Evolutionary conservation across 1,140 invertebrate species (phyloP), one percentile per base, ranked within the genome.

Genomic region (Drosophila mayri): DNA sequence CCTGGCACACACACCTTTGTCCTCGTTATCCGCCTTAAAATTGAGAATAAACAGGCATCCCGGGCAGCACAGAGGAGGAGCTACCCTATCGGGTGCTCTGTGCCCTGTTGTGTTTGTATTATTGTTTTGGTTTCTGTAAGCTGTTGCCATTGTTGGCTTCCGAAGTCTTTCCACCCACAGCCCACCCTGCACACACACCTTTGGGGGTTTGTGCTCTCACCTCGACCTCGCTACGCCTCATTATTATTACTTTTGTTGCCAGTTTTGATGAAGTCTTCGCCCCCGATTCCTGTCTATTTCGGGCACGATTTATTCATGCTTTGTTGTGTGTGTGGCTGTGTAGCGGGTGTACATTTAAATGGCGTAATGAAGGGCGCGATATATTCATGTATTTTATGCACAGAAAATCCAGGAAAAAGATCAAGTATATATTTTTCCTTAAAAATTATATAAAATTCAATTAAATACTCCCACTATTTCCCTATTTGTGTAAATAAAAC

Each of bases 231-330:
- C 22, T 22, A 10, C 20, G 44, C 44, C 66, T 70, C 68, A 71
- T 71, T 71, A 71, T 71, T 71, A 71, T 71, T 72, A 80, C 78
- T 82, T 78, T 81, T 82, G 73, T 78, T 82, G 60, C 40, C 80
- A 54, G 63, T 71, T 71, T 79, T 83, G 70, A 83, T 83, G 80
- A 83, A 83, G 80, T 83, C 79, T 70, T 70, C 46, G 55, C 44
- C 57, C 57, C 44, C 63, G 59, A 68, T 71, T 70, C 65, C 18
- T 76, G 80, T 68, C 70, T 68, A 82, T 83, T 82, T 70, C 46
- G 61, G 75, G 75, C 70, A 55, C 66, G 74, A 71, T 79, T 83
- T 83, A 79, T 82, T 82, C 81, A 83, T 71, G 49, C 52, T 35
- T 64, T 74, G 58, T 54, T 67, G 63, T 61, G 20, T 58, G 63